Evolutionary conservation across 2,888 invertebrate species (phyloP).

Genomic region (Octodonta nipae): DNA sequence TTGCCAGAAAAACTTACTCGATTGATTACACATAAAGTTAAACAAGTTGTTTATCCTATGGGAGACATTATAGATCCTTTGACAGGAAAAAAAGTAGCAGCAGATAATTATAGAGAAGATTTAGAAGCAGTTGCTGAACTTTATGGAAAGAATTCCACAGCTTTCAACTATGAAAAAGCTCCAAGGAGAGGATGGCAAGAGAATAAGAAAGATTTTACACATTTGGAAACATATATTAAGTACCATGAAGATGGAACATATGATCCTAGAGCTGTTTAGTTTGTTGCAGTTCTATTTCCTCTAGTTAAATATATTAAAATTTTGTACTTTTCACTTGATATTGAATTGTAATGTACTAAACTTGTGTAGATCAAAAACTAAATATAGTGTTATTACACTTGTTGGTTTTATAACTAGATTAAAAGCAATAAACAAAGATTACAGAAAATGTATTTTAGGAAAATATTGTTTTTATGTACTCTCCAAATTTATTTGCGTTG

Average conservation of each 20-base stretch:
- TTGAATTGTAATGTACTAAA: too few species aligned
- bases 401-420: too few species aligned
- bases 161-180: constrained; percentile 64
- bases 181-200: constrained; percentile 70
- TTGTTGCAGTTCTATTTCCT: too few species aligned
- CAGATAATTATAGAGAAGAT: constrained; percentile 59
- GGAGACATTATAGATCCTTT: constrained; percentile 81
- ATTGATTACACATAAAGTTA: constrained; percentile 64
- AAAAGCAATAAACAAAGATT: too few species aligned
- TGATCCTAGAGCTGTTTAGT: constrained; percentile 59
- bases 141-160: constrained; percentile 53
- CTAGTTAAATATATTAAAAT: too few species aligned
- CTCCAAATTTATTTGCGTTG: too few species aligned
- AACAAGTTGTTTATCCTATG: constrained; percentile 64
- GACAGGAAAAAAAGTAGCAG: constrained; percentile 65
- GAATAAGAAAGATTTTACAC: constrained; percentile 68
- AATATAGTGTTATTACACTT: too few species aligned
- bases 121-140: constrained; percentile 52
- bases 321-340: too few species aligned
- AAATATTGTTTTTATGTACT: too few species aligned
- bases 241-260: constrained; percentile 65
- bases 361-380: too few species aligned
- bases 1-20: constrained; percentile 60
- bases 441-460: too few species aligned
- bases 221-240: constrained; percentile 62